Percentiles rank a stretch among this genome's conserved stretches.
Evolutionary conservation across 2,888 invertebrate species (phyloP).

Genomic region (Apotomis capreana): DNA sequence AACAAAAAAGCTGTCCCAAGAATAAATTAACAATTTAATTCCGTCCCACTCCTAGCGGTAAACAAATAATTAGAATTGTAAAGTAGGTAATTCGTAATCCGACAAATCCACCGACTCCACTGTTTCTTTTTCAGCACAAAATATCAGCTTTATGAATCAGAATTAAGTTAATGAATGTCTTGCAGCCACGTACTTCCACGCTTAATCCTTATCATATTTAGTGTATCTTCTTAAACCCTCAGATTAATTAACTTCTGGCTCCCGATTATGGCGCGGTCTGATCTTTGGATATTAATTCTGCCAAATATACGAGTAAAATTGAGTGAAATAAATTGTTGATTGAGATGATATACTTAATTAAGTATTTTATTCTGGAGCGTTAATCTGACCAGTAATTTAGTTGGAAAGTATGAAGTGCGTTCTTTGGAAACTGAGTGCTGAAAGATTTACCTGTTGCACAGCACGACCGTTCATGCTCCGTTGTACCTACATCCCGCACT

Average conservation of each 20-base stretch:
- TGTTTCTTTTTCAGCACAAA: conserved; percentile 45
- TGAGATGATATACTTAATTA: not conserved
- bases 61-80: conserved; percentile 74
- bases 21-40: conserved; percentile 72
- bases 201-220: conserved; percentile 42
- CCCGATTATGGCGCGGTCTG: conserved; percentile 8
- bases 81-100: conserved; percentile 66
- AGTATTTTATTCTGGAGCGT: not conserved
- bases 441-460: conserved; percentile 75
- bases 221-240: conserved; percentile 34
- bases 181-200: conserved; percentile 37
- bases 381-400: not conserved
- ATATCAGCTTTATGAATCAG: conserved; percentile 45
- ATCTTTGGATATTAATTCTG: conserved; percentile 16
- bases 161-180: conserved; percentile 41
- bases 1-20: conserved; percentile 62
- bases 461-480: conserved; percentile 48
- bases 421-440: conserved; percentile 33
- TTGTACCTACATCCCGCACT: conserved; percentile 60
- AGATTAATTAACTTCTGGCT: conserved; percentile 33
- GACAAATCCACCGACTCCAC: conserved; percentile 51
- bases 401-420: not conserved
- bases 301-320: not conserved
- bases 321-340: not conserved
- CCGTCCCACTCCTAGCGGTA: conserved; percentile 56